These are phyloP conservation scores for Colistium nudipinnis DNA, from an alignment of 2,113 vertebrate species.

Conservation along the genomic window DNA sequence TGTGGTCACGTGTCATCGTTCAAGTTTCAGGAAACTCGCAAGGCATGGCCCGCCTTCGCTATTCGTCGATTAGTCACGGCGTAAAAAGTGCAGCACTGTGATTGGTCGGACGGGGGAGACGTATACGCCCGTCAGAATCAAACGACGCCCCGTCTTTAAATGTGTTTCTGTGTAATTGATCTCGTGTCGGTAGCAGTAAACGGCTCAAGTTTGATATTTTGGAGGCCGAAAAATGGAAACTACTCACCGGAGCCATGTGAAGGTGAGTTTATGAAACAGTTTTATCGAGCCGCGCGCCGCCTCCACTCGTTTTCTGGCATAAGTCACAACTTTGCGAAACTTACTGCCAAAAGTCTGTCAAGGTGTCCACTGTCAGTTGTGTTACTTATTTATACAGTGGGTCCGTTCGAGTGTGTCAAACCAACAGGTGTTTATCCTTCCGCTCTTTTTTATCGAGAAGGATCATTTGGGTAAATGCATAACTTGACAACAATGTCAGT, in stretches of 20 bases:
- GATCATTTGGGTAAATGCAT: not conserved
- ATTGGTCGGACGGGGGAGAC: constrained; percentile 56
- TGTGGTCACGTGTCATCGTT: constrained; percentile 78
- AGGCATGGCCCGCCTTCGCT: constrained; percentile 54
- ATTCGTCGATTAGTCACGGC: constrained; percentile 42
- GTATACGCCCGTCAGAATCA: constrained; percentile 14
- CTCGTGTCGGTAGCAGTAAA: constrained; percentile 20
- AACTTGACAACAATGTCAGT: constrained; percentile 1
- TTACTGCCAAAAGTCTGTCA: constrained; percentile 23
- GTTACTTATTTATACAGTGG: constrained; percentile 66
- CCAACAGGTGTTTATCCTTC: not conserved
- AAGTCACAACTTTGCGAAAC: constrained; percentile 36
- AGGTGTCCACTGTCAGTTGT: constrained; percentile 72
- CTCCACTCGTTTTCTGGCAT: not conserved
- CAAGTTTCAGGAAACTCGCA: constrained; percentile 78
- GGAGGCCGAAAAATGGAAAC: not conserved
- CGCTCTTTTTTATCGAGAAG: not conserved
- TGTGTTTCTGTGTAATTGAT: constrained; percentile 71
- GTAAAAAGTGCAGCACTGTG: not conserved
- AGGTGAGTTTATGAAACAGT: constrained; percentile 69
- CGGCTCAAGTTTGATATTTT: constrained; percentile 10
- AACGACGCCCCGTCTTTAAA: constrained; percentile 65
- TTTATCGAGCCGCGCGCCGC: not conserved
- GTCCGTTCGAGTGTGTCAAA: not conserved
- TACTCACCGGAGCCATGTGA: not conserved